Evolutionary conservation across 2,797 vertebrate genomes (phyloP), one percentile per base, ranked within the genome.

Genomic region (Borostomias antarcticus): DNA sequence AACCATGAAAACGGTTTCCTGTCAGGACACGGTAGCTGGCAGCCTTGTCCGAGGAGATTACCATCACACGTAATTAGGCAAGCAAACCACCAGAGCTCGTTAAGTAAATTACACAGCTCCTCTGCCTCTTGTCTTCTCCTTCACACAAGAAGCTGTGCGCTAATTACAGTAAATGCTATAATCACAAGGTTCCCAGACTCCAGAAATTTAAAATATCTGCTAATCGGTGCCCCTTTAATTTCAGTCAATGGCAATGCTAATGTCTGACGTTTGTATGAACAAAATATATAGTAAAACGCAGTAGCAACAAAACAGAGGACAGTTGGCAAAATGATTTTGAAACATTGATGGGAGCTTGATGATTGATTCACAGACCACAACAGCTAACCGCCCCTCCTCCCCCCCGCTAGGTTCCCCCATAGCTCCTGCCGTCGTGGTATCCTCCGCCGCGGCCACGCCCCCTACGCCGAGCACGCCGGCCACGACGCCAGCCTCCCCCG

Each of bases 361-460:
- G n/a, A n/a, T n/a, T n/a, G n/a, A n/a, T n/a, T n/a, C n/a, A n/a
- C n/a, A n/a, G n/a, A n/a, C n/a, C n/a, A n/a, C n/a, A n/a, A n/a
- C n/a, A n/a, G n/a, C n/a, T n/a, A n/a, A n/a, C n/a, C n/a, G n/a
- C n/a, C n/a, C 53, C 19, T 0, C 2, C 59, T 56, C 51, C 50
- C 48, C 7, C 45, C 6, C 9, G 59, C 52, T 30, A 89, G 89
- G 85, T 45, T 86, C 91, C 56, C 85, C 85, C 26, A 74, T 68
- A 70, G 73, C 80, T 78, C 84, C 90, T 7, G 62, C 82, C 13
- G 69, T 84, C 13, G 43, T 60, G 0, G 70, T 79, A 33, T 80
- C 87, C 43, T 72, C 86, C 1, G 60, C 76, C 7, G 45, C 79
- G 3, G 62, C 68, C 67, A 80, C 81, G 0, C 64, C 85, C 17